Evolutionary conservation across 2,113 vertebrate species (phyloP).

Genomic region (Leiothrix lutea): DNA sequence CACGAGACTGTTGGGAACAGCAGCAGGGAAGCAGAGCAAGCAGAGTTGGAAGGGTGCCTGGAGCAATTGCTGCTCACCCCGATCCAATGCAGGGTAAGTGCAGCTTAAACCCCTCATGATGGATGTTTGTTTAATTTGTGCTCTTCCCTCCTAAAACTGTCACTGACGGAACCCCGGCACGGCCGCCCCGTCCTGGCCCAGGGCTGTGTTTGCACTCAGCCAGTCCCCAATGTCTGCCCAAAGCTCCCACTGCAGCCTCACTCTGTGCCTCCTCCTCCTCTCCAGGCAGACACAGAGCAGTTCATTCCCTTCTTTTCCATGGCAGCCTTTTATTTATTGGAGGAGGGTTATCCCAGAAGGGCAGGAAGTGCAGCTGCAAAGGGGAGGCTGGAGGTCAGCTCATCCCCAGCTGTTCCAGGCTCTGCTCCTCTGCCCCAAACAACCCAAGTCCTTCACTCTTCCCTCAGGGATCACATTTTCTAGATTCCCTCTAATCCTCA

Average conservation of each 20-base stretch:
- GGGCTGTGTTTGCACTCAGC: background rate
- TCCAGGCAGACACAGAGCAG: background rate
- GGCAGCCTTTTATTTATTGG: background rate
- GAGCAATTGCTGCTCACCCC: background rate
- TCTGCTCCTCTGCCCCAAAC: background rate
- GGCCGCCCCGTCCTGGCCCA: background rate
- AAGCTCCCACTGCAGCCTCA: background rate
- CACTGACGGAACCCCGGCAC: rapidly evolving
- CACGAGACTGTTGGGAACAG: background rate
- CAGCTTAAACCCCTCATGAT: background rate
- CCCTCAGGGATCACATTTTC: background rate
- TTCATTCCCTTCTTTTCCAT: background rate
- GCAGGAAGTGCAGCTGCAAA: background rate
- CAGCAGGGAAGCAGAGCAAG: background rate
- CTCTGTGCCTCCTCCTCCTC: background rate
- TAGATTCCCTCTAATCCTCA: background rate
- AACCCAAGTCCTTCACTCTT: background rate
- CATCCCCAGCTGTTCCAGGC: background rate
- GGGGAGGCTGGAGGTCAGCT: background rate
- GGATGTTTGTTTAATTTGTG: background rate
- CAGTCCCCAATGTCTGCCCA: background rate
- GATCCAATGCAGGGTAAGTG: rapidly evolving
- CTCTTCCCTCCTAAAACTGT: background rate
- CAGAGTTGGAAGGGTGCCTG: background rate
- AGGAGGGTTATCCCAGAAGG: background rate